phyloP scores from a whole-genome alignment of 1,140 invertebrate genomes.

The Lasaia peninsularis region DNA sequence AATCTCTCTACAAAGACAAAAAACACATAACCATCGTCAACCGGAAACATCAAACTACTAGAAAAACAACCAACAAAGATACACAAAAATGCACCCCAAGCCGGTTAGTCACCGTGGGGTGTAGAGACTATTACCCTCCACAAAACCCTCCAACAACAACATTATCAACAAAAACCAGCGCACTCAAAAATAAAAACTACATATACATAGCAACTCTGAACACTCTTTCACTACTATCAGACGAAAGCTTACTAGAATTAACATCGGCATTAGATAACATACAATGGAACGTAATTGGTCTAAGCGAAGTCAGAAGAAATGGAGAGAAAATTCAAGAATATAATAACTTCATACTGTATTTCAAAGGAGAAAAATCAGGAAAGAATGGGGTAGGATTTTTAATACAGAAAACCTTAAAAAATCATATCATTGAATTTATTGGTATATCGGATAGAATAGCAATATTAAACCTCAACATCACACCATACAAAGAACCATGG shows the following conservation, averaged over 20 bases:
- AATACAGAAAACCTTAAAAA: not conserved
- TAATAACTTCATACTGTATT: not conserved
- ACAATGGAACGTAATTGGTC: conserved; percentile 22
- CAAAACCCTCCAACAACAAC: not conserved
- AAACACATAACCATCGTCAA: too few species aligned
- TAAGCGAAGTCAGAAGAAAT: conserved; percentile 21
- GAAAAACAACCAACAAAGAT: not conserved
- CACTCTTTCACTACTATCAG: conserved; percentile 19
- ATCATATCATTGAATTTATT: not conserved
- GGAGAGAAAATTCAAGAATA: conserved; percentile 20
- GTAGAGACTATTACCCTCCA: not conserved
- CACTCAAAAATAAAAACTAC: not conserved
- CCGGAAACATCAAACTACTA: not conserved
- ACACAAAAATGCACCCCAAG: not conserved
- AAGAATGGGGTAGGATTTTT: not conserved
- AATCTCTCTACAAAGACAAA: too few species aligned
- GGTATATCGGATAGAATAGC: not conserved
- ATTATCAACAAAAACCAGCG: not conserved
- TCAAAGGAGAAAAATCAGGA: not conserved
- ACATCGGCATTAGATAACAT: conserved; percentile 23
- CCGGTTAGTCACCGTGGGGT: conserved; percentile 3
- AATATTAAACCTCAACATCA: not conserved
- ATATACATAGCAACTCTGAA: not conserved
- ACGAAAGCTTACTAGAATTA: conserved; percentile 19
- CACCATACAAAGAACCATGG: not conserved